Evolutionary conservation across 2,888 invertebrate genomes (phyloP), one percentile per base, ranked within the genome.

Genomic region (Amphipoea lucens): DNA sequence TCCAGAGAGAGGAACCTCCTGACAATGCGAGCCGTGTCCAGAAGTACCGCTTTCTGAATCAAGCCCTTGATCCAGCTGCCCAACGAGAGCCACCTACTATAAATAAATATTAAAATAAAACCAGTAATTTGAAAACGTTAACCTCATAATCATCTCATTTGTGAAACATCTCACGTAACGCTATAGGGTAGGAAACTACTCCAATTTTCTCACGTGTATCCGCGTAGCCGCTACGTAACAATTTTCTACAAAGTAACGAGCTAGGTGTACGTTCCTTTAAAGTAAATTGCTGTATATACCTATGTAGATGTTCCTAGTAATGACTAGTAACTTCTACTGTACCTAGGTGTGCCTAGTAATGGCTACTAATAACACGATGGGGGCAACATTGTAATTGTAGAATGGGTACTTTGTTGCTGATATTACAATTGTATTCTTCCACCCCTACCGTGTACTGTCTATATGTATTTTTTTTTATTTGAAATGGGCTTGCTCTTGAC

Each of bases 211-310:
- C 72, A 54, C 65, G 40, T 29, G 54, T 40, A 63, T n/a, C 17
- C 29, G 3, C 66, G 23, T 54, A 23, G 40, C 70, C 54, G 0
- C 14, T 45, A 67, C 62, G 23, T 63, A 62, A 78, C 62, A 78
- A 82, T 82, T 78, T 82, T 70, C 71, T 40, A 65, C 79, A 66
- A 74, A 70, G 74, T 74, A 82, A 78, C 70, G 70, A 74, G 62
- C 54, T 71, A n/a, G 40, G 6, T 57, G 60, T 40, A 63, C 70
- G 40, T 71, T 57, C 66, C 66, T 78, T 78, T 74, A 71, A 74
- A 65, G 67, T 60, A 72, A 83, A 83, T 69, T 74, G 68, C 72
- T 75, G 14, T 62, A 40, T 71, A 14, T 65, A 72, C 45, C 17
- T 66, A 54, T 12, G 36, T 68, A 67, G 6, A 67, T 48, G 7